Evolutionary conservation across 53 echinoderm and acorn worm species (phyloP).

Genomic region (Holothuria scabra): DNA sequence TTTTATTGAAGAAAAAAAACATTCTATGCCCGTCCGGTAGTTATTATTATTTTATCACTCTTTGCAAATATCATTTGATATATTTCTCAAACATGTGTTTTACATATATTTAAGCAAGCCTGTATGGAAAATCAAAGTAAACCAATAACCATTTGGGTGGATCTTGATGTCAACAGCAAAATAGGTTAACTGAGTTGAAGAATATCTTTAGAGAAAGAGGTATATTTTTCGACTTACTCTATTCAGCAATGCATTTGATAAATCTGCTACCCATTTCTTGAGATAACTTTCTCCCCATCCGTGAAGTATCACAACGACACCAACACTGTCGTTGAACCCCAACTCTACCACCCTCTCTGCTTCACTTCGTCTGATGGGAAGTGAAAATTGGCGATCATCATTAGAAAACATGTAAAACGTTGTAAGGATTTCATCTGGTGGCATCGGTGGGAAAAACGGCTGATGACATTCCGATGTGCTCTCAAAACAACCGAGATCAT

Average conservation of each 20-base stretch:
- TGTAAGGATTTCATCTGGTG: slow-evolving; percentile 74
- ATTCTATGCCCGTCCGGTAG: too few species aligned
- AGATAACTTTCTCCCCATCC: slow-evolving; percentile 78
- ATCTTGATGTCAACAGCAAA: too few species aligned
- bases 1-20: too few species aligned
- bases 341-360: not conserved
- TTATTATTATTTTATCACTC: too few species aligned
- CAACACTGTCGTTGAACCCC: not conserved
- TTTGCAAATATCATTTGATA: too few species aligned
- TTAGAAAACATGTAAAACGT: slow-evolving; percentile 69
- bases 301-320: slow-evolving; percentile 64
- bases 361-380: not conserved
- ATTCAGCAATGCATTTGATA: slow-evolving; percentile 67
- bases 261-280: slow-evolving; percentile 60
- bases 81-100: too few species aligned
- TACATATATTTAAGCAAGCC: too few species aligned
- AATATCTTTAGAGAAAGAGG: too few species aligned
- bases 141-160: too few species aligned
- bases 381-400: not conserved
- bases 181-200: too few species aligned
- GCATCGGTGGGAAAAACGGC: slow-evolving; percentile 78
- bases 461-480: slow-evolving; percentile 65
- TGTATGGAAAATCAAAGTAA: too few species aligned
- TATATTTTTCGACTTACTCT: slow-evolving; percentile 44
- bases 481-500: slow-evolving; percentile 86